Evolutionary conservation across 2,888 invertebrate genomes (phyloP), one percentile per base, ranked within the genome.

Genomic region (Fabriciana adippe): DNA sequence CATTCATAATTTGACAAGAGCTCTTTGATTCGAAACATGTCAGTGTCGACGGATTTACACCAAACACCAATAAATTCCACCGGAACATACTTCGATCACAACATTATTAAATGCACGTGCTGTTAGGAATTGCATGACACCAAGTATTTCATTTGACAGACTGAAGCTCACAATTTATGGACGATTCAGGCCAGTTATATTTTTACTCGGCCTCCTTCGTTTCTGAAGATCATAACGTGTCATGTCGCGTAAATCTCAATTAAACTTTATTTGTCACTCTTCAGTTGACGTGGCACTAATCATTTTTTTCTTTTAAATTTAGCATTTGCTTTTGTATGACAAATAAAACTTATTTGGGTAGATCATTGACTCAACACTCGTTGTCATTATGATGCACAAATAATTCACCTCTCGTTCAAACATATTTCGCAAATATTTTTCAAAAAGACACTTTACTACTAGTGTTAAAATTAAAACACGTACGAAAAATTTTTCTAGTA

Each of bases 1-100:
- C 87, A 87, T 87, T 88, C 87, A 87, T 90, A 88, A 88, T 84
- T 87, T 86, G 90, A 88, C 86, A 78, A 79, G 78, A 78, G 70
- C 79, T 80, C 90, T 89, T 90, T 89, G 87, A 90, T 84, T 79
- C 80, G 77, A 78, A 41, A 41, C 35, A 41, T 83, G 31, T 74
- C 75, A 73, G 75, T 77, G 78, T 77, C 79, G 77, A 75, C 77
- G 76, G 74, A 78, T 81, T 80, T 77, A 80, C 83, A 81, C 80
- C 76, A 76, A 68, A 75, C 78, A 60, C 75, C 79, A 79, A 85
- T 90, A 89, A 89, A 90, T 89, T 84, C 75, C 78, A 80, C 82
- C 88, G 89, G 88, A 88, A 86, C 86, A 76, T 76, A 79, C 85
- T 76, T 75, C 79, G 80, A 87, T 88, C 85, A 84, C 86, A 87